Base-by-base conservation (phyloP, 2,888 invertebrate species). In the Gastrophysa polygoni region DNA sequence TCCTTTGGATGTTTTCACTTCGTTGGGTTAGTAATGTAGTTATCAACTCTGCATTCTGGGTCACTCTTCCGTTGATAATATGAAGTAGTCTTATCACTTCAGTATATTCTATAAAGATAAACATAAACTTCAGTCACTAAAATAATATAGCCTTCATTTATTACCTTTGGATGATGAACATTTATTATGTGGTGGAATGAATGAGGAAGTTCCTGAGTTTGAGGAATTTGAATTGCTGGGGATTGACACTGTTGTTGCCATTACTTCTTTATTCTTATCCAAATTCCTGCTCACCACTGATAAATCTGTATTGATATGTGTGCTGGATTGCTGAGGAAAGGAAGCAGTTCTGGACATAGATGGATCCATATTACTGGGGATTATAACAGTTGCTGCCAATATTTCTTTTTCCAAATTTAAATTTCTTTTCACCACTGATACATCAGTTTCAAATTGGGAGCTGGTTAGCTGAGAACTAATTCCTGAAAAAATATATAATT, bases 21-120 rank as follows among this genome's bases (percentile, higher is more conserved):
- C 16, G 14, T 16, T 8, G 24, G n/a, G 54, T 55, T 20, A 44
- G n/a, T 55, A 44, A 10, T 8, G 29, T 44, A 14, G 6, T 44
- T 55, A 55, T 55, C 21, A 55, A 43, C 1, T 55, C 54, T 44
- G 43, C 24, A 55, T 55, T 55, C 29, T 55, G 52, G 21, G 54
- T 44, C 16, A 44, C 44, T 17, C 43, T 54, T 54, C 44, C 52
- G 20, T 52, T 38, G 6, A 54, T 54, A 1, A 54, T 54, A 21
- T 54, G 54, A 1, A 54, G 43, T n/a, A 54, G 54, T 54, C 43
- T 54, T 38, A 52, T 18, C 21, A 52, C 24, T 54, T 43, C 54
- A 43, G 54, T 54, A 43, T 14, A 54, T 28, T 54, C 54, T 43
- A 54, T 43, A 54, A 21, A 54, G 43, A 14, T 21, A 14, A 21